Percentiles rank a stretch among this genome's conserved stretches.
phyloP scores from a whole-genome alignment of 2,797 vertebrate species.

The Brachyalestes nurse region DNA sequence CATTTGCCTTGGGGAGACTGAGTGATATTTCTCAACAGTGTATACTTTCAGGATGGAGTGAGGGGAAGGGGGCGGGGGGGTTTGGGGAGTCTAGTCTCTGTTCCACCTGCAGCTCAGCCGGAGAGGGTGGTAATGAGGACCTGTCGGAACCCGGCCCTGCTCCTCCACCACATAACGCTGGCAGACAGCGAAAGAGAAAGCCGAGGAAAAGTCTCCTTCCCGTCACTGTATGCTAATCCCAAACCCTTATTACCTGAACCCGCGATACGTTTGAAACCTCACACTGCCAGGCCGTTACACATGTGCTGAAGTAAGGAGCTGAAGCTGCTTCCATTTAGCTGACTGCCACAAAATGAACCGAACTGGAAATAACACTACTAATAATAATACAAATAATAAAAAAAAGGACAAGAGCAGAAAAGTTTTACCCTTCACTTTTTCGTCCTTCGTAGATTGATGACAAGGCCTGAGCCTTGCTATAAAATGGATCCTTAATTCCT shows the following conservation, averaged over 20 bases:
- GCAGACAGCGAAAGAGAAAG: conserved; percentile 49
- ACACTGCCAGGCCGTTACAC: conserved; percentile 1
- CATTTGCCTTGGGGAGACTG: conserved; percentile 55
- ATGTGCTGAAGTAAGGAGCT: conserved; percentile 3
- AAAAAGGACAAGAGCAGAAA: conserved; percentile 45
- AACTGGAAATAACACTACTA: conserved; percentile 24
- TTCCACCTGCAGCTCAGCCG: conserved; percentile 26
- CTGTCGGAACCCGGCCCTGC: conserved; percentile 48
- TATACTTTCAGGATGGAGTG: conserved; percentile 35
- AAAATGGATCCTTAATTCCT: conserved; percentile 77
- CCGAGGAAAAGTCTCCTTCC: conserved; percentile 41
- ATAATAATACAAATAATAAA: conserved; percentile 17
- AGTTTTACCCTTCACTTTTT: conserved; percentile 57
- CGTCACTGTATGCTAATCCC: conserved; percentile 55
- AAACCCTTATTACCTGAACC: conserved; percentile 46
- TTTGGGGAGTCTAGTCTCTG: neutral
- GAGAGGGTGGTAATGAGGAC: conserved; percentile 53
- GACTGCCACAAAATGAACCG: conserved; percentile 38
- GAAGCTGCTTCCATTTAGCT: conserved; percentile 32
- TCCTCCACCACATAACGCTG: conserved; percentile 40
- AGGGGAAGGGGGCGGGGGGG: neutral
- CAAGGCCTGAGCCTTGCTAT: conserved; percentile 65
- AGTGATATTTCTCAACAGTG: conserved; percentile 51
- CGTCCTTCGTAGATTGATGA: conserved; percentile 69
- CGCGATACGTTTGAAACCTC: conserved; percentile 29